Conservation (phyloP, 2,113 vertebrate species). For the Scytalopus superciliaris region DNA sequence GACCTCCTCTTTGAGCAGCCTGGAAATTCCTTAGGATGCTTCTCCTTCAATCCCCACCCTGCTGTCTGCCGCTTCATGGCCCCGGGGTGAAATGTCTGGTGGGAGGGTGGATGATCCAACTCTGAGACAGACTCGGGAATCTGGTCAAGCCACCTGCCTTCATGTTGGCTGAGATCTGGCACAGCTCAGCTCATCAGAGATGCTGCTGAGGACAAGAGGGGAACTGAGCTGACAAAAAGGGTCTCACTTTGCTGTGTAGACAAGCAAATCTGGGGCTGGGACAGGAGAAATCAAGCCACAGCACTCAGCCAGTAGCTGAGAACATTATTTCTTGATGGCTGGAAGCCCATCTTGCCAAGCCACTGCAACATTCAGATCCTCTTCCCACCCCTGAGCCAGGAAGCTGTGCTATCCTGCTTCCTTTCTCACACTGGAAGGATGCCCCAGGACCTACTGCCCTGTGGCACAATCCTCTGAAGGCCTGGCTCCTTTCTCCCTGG, state of each 20-base stretch:
- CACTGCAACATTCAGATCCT: background rate
- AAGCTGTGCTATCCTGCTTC: rapidly evolving
- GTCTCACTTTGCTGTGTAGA: background rate
- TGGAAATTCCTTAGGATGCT: background rate
- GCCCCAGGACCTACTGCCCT: background rate
- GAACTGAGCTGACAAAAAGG: background rate
- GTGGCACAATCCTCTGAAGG: background rate
- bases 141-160: background rate
- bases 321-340: rapidly evolving
- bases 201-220: background rate
- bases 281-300: background rate
- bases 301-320: background rate
- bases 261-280: background rate
- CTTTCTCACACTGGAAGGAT: background rate
- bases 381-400: background rate
- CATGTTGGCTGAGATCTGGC: background rate
- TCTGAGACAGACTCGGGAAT: background rate
- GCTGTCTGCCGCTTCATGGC: background rate
- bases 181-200: background rate
- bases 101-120: background rate
- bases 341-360: background rate
- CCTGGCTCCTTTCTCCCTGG: background rate
- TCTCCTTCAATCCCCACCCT: background rate
- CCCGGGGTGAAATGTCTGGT: background rate
- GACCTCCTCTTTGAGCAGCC: background rate